A percentile compares a stretch with the other conserved stretches of the same genome.
These are phyloP conservation scores for Carcina quercana DNA, from an alignment of 2,888 invertebrate genomes.

Conservation along the genomic window DNA sequence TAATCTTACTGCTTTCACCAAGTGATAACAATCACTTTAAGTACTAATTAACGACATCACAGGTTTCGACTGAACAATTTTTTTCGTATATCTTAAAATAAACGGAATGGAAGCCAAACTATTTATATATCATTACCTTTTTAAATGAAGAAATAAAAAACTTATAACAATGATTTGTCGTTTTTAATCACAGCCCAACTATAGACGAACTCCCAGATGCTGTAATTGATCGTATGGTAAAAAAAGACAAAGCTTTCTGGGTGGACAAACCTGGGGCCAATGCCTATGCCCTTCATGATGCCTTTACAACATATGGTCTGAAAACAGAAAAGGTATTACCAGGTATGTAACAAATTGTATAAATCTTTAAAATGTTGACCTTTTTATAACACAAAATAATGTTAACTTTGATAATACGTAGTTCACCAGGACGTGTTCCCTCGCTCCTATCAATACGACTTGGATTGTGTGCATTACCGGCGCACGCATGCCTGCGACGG, in stretches of 20 bases:
- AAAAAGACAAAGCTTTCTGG: constrained; percentile 67
- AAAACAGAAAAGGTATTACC: constrained; percentile 39
- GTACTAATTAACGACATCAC: too few species aligned
- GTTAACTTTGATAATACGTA: constrained; percentile 18
- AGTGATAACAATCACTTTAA: too few species aligned
- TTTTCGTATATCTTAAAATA: too few species aligned
- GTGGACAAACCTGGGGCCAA: constrained; percentile 71
- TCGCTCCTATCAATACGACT: constrained; percentile 72
- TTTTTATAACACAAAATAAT: neutral
- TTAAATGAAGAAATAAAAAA: too few species aligned
- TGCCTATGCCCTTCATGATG: constrained; percentile 66
- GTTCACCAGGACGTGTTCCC: constrained; percentile 65
- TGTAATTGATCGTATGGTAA: constrained; percentile 62
- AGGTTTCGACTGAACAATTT: too few species aligned
- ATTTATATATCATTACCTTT: too few species aligned
- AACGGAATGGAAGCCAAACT: too few species aligned
- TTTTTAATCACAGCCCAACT: constrained; percentile 36
- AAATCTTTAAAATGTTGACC: neutral
- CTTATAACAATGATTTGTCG: too few species aligned
- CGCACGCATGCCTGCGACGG: constrained; percentile 49
- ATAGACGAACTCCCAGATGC: constrained; percentile 57
- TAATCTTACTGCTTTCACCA: too few species aligned
- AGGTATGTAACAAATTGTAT: constrained; percentile 30
- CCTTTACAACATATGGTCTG: constrained; percentile 56
- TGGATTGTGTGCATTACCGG: constrained; percentile 65